These are phyloP conservation scores for Podotricha telesiphe DNA, from an alignment of 2,888 invertebrate species.

Conservation along the genomic window DNA sequence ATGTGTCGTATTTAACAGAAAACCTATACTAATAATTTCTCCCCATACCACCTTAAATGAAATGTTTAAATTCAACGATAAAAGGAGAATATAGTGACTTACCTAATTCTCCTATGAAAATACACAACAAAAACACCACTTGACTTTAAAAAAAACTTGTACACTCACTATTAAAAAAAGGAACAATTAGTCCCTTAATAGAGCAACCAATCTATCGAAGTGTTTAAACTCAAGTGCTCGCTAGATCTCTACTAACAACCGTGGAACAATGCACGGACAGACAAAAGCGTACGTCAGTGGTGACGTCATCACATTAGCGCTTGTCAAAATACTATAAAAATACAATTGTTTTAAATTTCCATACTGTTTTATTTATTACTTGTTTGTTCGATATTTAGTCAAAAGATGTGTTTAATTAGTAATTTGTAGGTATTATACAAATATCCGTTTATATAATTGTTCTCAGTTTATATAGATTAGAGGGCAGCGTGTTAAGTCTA, in stretches of 20 bases:
- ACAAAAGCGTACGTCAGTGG: slow-evolving; percentile 35
- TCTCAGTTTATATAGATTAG: too few species aligned
- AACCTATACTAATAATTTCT: too few species aligned
- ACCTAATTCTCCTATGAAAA: neutral
- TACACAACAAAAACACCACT: neutral
- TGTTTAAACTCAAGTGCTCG: slow-evolving; percentile 23
- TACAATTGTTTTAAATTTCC: slow-evolving; percentile 11
- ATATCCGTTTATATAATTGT: too few species aligned
- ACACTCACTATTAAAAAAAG: neutral
- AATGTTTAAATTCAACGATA: too few species aligned
- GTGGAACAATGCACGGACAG: slow-evolving; percentile 30
- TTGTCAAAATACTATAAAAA: slow-evolving; percentile 34
- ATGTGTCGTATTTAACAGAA: too few species aligned
- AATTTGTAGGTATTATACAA: too few species aligned
- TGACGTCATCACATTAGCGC: slow-evolving; percentile 30
- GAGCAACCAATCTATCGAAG: slow-evolving; percentile 10
- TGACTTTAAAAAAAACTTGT: neutral
- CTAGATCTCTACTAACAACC: slow-evolving; percentile 19
- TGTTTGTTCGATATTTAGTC: neutral
- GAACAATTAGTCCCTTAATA: neutral
- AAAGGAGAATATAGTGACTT: neutral
- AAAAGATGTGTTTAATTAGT: neutral
- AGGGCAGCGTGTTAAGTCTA: too few species aligned
- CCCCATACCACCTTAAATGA: too few species aligned
- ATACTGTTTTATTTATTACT: slow-evolving; percentile 7